Base-by-base conservation (phyloP, 2,113 vertebrate genomes). In the Dasyurus viverrinus region DNA sequence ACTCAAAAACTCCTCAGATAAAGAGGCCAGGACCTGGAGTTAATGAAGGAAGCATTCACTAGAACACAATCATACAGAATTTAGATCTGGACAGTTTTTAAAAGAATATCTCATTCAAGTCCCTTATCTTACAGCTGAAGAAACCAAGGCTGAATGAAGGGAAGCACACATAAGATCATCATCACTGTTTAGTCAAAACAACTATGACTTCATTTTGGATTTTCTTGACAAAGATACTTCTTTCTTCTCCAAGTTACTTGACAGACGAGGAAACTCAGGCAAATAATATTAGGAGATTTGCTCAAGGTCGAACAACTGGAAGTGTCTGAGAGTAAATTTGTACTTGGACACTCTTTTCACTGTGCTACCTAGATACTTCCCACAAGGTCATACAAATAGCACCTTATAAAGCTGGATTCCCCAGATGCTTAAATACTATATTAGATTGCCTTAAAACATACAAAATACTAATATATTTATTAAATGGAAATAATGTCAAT, bases 401-500 rank as follows among this genome's bases (percentile, higher is more conserved):
- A 36, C 27, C 11, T 14, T 68, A 68, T 68, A 68, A 30, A 68
- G 27, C 60, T 36, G 30, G 60, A 76, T 6, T n/a, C 16, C 22
- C 36, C 16, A n/a, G 4, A 76, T 76, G 36, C 4, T n/a, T 36
- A 76, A 76, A n/a, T 16, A n/a, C 36, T 19, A n/a, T 6, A n/a
- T 24, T 76, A 76, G 42, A 42, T 76, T 42, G 16, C n/a, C 68
- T 76, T 76, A 76, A 76, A 76, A 76, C 23, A 42, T 76, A 76
- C 68, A 76, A 76, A 76, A 5, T 22, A 76, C n/a, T 42, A n/a
- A 76, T 55, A 52, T 91, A 60, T 92, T 93, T 94, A 47, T 53
- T 47, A 90, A 94, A 26, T 90, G 55, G 52, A 42, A 57, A 6
- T 7, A 14, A 2, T 89, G 53, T 10, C 46, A 92, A 42, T 7